Percentiles rank a stretch among this genome's conserved stretches.
Conservation (phyloP, 2,113 vertebrate genomes). For the Rhombomys opimus region DNA sequence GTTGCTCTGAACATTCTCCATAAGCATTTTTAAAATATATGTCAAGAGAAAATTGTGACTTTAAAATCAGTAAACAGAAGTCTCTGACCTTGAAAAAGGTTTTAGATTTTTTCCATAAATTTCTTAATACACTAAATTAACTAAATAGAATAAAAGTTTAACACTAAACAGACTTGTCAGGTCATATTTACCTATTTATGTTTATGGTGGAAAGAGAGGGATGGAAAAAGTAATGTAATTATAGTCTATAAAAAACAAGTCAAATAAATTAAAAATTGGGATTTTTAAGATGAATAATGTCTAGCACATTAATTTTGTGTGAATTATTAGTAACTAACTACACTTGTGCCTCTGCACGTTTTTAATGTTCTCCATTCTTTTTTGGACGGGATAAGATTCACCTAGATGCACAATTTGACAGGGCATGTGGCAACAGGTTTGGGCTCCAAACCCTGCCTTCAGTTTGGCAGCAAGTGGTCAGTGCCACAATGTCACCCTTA, state of each 20-base stretch:
- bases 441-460: background rate
- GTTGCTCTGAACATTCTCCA: constrained; percentile 12
- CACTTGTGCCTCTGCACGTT: background rate
- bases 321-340: background rate
- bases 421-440: background rate
- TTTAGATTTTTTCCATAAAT: constrained; percentile 7
- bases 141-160: background rate
- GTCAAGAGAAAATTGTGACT: constrained; percentile 36
- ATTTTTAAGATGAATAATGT: background rate
- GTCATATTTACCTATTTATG: background rate
- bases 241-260: background rate
- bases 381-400: background rate
- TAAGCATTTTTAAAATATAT: constrained; percentile 45
- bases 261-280: background rate
- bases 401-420: background rate
- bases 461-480: background rate
- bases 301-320: background rate
- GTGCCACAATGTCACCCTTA: background rate
- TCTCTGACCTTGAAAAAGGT: background rate
- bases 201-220: background rate
- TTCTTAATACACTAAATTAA: background rate
- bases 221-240: background rate
- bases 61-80: constrained; percentile 50
- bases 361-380: background rate
- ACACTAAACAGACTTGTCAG: background rate